Base-by-base conservation (phyloP, 2,113 vertebrate genomes). In the Falco punctatus region DNA sequence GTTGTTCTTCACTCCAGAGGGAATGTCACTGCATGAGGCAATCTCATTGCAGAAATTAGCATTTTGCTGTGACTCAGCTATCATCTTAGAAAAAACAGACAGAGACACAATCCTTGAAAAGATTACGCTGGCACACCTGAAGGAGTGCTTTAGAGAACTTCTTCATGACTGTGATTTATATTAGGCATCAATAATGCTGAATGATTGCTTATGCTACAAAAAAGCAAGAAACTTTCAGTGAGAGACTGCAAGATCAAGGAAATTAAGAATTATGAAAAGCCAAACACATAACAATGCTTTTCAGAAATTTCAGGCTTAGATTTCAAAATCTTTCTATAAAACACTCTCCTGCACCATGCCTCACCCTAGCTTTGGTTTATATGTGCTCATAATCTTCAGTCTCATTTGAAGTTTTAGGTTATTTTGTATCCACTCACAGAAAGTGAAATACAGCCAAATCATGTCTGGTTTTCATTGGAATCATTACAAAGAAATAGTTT, bases 31-130 rank as follows among this genome's bases (percentile, higher is more conserved):
- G 24, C 61, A 67, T 52, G 59, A 97, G 69, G 85, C 70, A 81
- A 66, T 91, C 83, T 81, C 69, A 84, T 96, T 96, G 86, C 27
- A 96, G 78, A 96, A 81, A 95, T 74, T 83, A 94, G 14, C 24
- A 83, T 78, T 73, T 94, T 94, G 66, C 90, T 87, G 57, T 97
- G 91, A 97, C 71, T 97, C 94, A 96, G 94, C 79, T 87, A 28
- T 89, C 94, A 35, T 72, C 57, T 85, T 38, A 85, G 54, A 73
- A 78, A 95, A 1, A 87, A 42, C 73, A 90, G 55, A 92, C 74
- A 96, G 84, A 90, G 67, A 70, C 6, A 69, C 13, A 92, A 96
- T 58, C 30, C 35, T 93, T 92, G 64, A 94, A 97, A 73, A 78
- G 42, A 81, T 73, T 73, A 18, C 26, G 40, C 48, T 54, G 48